Evolutionary conservation across 2,797 vertebrate genomes (phyloP), one percentile per base, ranked within the genome.

Genomic region (Malacoctenus gilli): DNA sequence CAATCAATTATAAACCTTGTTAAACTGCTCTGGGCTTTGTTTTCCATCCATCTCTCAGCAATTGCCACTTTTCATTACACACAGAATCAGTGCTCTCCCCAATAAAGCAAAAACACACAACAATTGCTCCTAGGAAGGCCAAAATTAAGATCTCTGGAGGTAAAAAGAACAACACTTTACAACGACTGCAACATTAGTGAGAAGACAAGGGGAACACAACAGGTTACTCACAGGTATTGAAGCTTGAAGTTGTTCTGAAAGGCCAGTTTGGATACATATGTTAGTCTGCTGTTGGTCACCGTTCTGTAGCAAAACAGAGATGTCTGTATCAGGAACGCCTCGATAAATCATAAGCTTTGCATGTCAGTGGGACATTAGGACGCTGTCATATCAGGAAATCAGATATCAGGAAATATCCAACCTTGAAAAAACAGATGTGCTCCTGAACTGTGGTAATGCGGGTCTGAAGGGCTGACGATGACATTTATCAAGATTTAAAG

Each of bases 201-300:
- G 56, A 39, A 48, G 5, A 5, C 21, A 34, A 1, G 0, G 37
- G 30, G n/a, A 12, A 23, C 3, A 4, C 11, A n/a, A 8, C 2
- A 18, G 1, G 19, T 18, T 62, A 96, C 96, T 96, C 82, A 98
- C 96, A 99, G 91, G 72, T 96, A 95, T 54, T 95, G 95, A 48
- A 99, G 87, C 56, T 95, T 96, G 68, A 84, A 44, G 36, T 95
- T 99, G 88, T 93, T 95, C 71, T 92, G 87, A 90, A 99, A 99
- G 37, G 95, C 96, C 67, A 94, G 92, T 75, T 89, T 92, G 18
- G 95, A 95, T 43, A 99, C 92, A 20, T 94, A 94, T 39, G 89
- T 95, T 70, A 99, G 92, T 66, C 92, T 93, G 18, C 95, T 97
- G 90, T 94, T 94, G 84, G 93, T 94, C 85, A 99, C 94, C 0